phyloP scores from a whole-genome alignment of 92 coral and sea anemone species.

The Meandrina meandrites region DNA sequence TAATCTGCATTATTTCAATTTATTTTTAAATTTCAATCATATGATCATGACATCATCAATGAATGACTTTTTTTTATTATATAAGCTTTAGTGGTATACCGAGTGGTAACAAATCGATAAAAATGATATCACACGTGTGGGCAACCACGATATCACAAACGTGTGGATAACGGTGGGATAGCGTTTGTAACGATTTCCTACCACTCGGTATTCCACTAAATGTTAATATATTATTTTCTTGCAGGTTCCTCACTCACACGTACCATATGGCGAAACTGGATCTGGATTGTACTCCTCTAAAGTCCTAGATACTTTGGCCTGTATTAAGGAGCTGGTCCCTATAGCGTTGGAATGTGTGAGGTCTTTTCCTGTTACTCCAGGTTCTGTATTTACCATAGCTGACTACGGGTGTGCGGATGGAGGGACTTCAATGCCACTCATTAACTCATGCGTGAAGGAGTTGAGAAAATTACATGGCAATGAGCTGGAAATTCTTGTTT shows the following conservation, averaged over 20 bases:
- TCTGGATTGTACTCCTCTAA: slow-evolving; percentile 35
- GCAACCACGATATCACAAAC: too few species aligned
- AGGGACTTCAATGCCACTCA: slow-evolving; percentile 69
- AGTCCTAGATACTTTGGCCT: slow-evolving; percentile 16
- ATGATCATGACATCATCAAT: too few species aligned
- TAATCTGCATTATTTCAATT: too few species aligned
- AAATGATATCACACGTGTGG: too few species aligned
- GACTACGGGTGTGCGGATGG: slow-evolving; percentile 64
- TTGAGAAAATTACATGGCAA: slow-evolving; percentile 58
- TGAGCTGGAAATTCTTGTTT: slow-evolving; percentile 55
- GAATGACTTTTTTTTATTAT: too few species aligned
- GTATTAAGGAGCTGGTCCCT: slow-evolving; percentile 14
- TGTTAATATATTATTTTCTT: not conserved
- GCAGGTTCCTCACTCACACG: slow-evolving; percentile 38
- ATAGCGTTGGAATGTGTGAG: slow-evolving; percentile 11
- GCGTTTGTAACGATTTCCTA: too few species aligned
- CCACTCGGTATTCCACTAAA: too few species aligned
- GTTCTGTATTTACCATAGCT: slow-evolving; percentile 21
- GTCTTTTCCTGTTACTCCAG: slow-evolving; percentile 14
- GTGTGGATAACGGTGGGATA: too few species aligned
- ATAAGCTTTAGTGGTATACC: too few species aligned
- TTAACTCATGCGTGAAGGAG: slow-evolving; percentile 56
- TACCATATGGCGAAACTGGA: slow-evolving; percentile 29
- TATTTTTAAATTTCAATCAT: too few species aligned
- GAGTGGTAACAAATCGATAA: too few species aligned